phyloP scores from a whole-genome alignment of 2,113 vertebrate species.

The Labeo rohita region DNA sequence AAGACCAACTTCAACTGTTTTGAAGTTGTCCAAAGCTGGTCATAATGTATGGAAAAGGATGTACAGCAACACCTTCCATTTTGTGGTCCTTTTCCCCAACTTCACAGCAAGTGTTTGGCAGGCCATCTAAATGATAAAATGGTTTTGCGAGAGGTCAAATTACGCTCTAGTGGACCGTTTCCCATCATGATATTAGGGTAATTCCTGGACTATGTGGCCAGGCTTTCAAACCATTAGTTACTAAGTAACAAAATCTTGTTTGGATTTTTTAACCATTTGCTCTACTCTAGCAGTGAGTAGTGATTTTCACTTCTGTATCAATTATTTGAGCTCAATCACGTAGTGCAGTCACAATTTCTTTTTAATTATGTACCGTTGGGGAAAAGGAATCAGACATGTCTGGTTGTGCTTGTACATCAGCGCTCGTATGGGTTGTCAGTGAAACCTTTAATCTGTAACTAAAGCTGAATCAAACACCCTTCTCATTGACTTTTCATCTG shows the following conservation, averaged over 20 bases:
- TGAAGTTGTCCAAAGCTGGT: background rate
- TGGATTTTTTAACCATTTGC: background rate
- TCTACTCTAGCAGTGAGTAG: background rate
- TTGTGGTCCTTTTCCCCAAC: background rate
- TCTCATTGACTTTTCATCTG: conserved; percentile 1
- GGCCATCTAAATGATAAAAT: background rate
- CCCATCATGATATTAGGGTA: background rate
- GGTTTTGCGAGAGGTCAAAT: background rate
- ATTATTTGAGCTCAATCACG: background rate
- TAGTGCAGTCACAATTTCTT: background rate
- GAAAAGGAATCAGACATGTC: background rate
- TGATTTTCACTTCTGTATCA: background rate
- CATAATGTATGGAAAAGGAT: background rate
- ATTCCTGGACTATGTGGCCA: background rate
- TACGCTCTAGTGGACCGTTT: background rate
- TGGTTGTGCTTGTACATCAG: conserved; percentile 19
- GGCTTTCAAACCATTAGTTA: background rate
- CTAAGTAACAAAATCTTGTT: background rate
- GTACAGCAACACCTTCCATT: background rate
- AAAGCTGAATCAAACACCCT: conserved; percentile 9
- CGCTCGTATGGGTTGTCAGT: background rate
- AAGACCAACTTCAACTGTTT: background rate
- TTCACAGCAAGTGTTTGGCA: background rate
- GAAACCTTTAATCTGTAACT: conserved; percentile 15
- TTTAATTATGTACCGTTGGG: background rate